Evolutionary conservation across 2,797 vertebrate genomes (phyloP).

Genomic region (Pseudotriccus pelzelni): DNA sequence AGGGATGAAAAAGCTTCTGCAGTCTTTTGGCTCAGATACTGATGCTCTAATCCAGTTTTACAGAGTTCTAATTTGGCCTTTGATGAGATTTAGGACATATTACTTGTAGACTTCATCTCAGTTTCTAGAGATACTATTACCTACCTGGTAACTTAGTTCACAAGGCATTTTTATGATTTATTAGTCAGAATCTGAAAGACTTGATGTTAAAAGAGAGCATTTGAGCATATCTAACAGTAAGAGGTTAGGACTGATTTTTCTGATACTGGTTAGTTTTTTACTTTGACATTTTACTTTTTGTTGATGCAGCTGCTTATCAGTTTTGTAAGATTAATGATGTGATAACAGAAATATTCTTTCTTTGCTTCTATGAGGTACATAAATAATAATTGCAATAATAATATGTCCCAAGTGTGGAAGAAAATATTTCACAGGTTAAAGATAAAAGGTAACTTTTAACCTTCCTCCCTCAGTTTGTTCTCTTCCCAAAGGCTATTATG

Average conservation of each 20-base stretch:
- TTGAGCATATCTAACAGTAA: background rate
- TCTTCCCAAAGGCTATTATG: background rate
- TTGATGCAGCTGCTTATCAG: background rate
- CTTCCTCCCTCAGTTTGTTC: background rate
- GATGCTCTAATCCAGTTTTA: background rate
- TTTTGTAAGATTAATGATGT: background rate
- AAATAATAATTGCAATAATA: background rate
- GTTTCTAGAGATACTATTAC: background rate
- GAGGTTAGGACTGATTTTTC: background rate
- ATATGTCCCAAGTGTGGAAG: background rate
- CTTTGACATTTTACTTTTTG: background rate
- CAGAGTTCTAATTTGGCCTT: background rate
- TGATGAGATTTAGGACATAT: background rate
- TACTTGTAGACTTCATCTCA: background rate
- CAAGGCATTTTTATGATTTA: background rate
- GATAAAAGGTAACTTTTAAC: background rate
- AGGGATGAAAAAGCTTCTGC: background rate
- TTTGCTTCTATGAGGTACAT: background rate
- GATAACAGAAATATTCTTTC: background rate
- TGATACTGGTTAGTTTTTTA: background rate
- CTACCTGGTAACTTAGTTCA: background rate
- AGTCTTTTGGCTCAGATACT: background rate
- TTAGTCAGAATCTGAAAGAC: background rate
- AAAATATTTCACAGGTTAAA: background rate
- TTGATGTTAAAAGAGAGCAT: background rate